Percentiles rank a stretch among this genome's conserved stretches.
phyloP scores from a whole-genome alignment of 1,140 invertebrate genomes.

The Sinonovacula constricta region DNA sequence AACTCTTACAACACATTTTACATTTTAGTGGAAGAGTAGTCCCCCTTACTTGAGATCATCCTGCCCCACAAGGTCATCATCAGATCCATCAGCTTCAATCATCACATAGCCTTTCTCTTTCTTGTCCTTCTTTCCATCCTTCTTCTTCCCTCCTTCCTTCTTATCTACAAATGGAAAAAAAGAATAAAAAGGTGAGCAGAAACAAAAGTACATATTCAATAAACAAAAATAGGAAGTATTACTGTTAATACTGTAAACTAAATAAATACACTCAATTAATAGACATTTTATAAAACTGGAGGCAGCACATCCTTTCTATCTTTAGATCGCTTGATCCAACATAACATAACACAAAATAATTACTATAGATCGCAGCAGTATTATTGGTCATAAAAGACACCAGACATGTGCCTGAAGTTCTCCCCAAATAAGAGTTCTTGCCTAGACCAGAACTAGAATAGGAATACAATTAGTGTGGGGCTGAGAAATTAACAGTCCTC shows the following conservation, averaged over 20 bases:
- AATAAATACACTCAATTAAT: not conserved
- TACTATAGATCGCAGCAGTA: too few relatives aligned
- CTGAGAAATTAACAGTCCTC: too few relatives aligned
- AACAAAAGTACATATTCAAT: constrained; percentile 2
- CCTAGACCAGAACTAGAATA: too few relatives aligned
- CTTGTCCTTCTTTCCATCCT: constrained; percentile 78
- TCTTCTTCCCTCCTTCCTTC: constrained; percentile 63
- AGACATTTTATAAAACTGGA: not conserved
- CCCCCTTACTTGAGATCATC: constrained; percentile 68
- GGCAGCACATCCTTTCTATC: too few relatives aligned
- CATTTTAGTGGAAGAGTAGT: too few relatives aligned
- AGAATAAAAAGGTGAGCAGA: not conserved
- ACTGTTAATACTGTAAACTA: not conserved
- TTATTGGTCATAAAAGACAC: too few relatives aligned
- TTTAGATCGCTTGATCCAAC: too few relatives aligned
- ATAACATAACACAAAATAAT: too few relatives aligned
- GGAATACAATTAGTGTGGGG: too few relatives aligned
- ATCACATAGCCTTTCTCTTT: constrained; percentile 87
- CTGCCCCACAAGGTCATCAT: constrained; percentile 83
- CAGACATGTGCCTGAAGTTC: too few relatives aligned
- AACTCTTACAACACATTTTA: not conserved
- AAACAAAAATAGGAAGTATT: not conserved
- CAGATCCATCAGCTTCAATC: constrained; percentile 94
- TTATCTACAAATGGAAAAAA: constrained; percentile 38
- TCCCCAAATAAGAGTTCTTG: too few relatives aligned